A percentile compares a stretch with the other conserved stretches of the same genome.
Conservation (phyloP, 1,140 invertebrate genomes). For the Lasioglossum albipes region DNA sequence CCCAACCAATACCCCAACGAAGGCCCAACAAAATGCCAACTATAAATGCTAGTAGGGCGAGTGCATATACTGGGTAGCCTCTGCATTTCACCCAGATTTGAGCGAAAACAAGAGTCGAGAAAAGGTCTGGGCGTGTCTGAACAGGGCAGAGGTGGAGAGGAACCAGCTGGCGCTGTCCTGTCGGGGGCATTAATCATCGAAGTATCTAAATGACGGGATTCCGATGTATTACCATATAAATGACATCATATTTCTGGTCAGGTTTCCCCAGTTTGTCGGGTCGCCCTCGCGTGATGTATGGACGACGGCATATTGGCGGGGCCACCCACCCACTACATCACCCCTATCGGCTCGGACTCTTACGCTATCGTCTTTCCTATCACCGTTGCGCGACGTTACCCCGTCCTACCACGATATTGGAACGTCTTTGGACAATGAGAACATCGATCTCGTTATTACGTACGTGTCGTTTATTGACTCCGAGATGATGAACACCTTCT, state of each 20-base stretch:
- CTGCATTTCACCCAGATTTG: conserved; percentile 19
- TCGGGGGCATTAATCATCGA: conserved; percentile 82
- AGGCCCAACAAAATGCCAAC: not conserved
- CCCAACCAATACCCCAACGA: no score
- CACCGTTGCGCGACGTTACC: conserved; percentile 43
- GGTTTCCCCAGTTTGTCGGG: conserved; percentile 81
- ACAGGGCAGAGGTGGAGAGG: conserved; percentile 24
- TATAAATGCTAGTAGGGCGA: not conserved
- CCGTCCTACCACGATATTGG: not conserved
- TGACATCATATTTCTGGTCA: conserved; percentile 85
- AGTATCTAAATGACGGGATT: conserved; percentile 85
- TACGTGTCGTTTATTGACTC: conserved; percentile 23
- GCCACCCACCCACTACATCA: conserved; percentile 73
- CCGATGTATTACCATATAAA: conserved; percentile 85
- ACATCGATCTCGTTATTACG: conserved; percentile 28
- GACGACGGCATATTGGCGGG: conserved; percentile 79
- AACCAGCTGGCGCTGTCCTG: conserved; percentile 78
- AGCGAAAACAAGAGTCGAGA: conserved; percentile 42
- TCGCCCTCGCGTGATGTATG: conserved; percentile 78
- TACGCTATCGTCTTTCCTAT: conserved; percentile 60
- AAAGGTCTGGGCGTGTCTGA: conserved; percentile 21
- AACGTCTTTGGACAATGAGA: not conserved
- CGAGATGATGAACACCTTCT: not conserved
- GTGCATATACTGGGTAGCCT: not conserved
- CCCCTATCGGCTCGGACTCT: conserved; percentile 74